Conservation (phyloP, 2,113 vertebrate genomes). For the Felis chaus region DNA sequence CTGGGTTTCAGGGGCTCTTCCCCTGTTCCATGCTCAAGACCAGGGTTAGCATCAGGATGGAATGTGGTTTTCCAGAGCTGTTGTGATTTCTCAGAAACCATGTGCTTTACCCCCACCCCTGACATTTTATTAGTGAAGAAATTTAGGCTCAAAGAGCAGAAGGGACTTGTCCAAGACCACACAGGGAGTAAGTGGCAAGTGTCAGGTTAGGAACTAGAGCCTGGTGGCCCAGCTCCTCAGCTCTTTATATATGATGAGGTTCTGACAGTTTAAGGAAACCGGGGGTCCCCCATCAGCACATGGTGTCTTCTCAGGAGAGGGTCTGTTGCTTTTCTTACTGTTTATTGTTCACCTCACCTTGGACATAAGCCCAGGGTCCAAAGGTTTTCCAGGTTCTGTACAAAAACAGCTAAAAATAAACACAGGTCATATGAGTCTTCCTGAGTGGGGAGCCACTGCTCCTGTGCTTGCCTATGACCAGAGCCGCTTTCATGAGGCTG, state of each 20-base stretch:
- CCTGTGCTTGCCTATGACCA: neutral
- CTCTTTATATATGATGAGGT: neutral
- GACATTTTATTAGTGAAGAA: neutral
- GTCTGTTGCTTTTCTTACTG: neutral
- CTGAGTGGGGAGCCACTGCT: neutral
- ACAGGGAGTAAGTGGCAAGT: neutral
- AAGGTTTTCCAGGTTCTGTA: neutral
- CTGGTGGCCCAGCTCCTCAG: neutral
- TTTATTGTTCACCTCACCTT: neutral
- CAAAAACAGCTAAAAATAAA: conserved; percentile 53
- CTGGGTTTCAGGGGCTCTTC: neutral
- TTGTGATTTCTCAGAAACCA: neutral
- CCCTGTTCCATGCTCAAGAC: neutral
- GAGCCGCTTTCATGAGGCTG: fast-evolving
- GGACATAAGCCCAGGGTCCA: neutral
- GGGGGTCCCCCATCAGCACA: fast-evolving
- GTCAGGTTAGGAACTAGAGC: neutral
- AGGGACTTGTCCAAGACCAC: neutral
- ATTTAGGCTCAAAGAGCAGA: neutral
- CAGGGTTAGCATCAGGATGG: neutral
- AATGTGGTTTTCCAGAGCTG: neutral
- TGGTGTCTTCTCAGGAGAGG: neutral
- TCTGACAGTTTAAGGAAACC: neutral
- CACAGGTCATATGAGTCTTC: neutral
- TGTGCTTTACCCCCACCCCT: neutral